A percentile compares a stretch with the other conserved stretches of the same genome.
Evolutionary conservation across 2,797 vertebrate genomes (phyloP).

Genomic region (Gallinago stenura): DNA sequence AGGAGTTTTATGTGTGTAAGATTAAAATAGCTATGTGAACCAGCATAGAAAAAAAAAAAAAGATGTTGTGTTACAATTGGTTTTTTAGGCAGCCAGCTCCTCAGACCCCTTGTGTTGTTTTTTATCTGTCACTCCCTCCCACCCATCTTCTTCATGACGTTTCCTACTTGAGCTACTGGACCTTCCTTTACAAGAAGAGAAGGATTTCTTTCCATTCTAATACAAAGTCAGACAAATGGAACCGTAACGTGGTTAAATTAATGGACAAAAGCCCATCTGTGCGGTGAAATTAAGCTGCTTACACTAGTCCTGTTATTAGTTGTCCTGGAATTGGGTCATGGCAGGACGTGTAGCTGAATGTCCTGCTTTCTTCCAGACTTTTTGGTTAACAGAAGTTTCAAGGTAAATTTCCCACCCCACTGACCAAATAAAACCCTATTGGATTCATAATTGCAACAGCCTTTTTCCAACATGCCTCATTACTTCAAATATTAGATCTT

Average conservation of each 20-base stretch:
- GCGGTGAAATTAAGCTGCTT: conserved; percentile 20
- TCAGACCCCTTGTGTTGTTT: not conserved
- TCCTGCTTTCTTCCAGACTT: not conserved
- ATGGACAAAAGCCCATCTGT: not conserved
- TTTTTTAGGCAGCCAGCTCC: not conserved
- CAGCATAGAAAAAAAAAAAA: not conserved
- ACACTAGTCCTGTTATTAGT: not conserved
- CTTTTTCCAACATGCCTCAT: not conserved
- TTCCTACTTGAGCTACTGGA: not conserved
- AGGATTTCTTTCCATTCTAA: not conserved
- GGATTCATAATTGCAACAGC: not conserved
- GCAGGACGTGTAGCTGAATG: not conserved
- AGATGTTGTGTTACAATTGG: not conserved
- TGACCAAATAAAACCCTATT: not conserved
- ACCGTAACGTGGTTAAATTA: not conserved
- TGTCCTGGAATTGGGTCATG: not conserved
- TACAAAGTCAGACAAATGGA: not conserved
- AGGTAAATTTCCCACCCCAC: not conserved
- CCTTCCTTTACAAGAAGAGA: not conserved
- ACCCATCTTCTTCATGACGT: not conserved
- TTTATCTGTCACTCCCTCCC: not conserved
- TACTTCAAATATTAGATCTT: not conserved
- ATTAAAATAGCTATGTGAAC: not conserved
- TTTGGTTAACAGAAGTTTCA: not conserved
- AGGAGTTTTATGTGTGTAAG: not conserved